These are phyloP conservation scores for Naso thynnoides DNA, from an alignment of 2,797 vertebrate genomes.

Conservation along the genomic window DNA sequence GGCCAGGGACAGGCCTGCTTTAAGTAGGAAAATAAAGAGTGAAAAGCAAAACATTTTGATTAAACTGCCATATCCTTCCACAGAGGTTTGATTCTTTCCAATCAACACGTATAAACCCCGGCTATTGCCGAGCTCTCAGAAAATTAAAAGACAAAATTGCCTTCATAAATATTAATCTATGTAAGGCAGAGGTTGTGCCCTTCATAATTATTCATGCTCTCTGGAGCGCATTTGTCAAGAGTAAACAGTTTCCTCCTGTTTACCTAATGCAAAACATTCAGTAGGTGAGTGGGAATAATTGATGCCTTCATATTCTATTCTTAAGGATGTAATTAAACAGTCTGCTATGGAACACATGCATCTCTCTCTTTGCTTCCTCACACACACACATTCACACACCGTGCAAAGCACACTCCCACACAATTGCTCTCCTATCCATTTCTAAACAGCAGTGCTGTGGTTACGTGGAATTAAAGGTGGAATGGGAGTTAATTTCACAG, in stretches of 20 bases:
- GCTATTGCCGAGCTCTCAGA: conserved; percentile 38
- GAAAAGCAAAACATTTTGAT: conserved; percentile 51
- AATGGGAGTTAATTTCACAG: conserved; percentile 73
- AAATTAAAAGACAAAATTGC: conserved; percentile 74
- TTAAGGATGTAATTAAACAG: conserved; percentile 74
- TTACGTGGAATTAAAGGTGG: conserved; percentile 60
- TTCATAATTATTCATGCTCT: conserved; percentile 76
- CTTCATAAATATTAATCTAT: conserved; percentile 79
- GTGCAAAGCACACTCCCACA: not conserved
- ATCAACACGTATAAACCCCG: conserved; percentile 52
- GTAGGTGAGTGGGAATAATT: conserved; percentile 72
- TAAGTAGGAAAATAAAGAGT: conserved; percentile 34
- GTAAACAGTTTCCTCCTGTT: conserved; percentile 78
- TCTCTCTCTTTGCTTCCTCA: conserved; percentile 34
- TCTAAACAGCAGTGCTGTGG: not conserved
- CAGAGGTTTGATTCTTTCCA: conserved; percentile 44
- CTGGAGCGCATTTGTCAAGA: conserved; percentile 71
- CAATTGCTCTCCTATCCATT: conserved; percentile 19
- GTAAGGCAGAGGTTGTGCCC: conserved; percentile 72
- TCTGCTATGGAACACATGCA: conserved; percentile 44
- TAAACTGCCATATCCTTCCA: conserved; percentile 24
- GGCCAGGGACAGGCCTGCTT: conserved; percentile 26
- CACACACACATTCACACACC: not conserved
- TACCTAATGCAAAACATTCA: conserved; percentile 70
- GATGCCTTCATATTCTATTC: conserved; percentile 73